Conservation (phyloP, 1,140 invertebrate genomes). For the Zaprionus davidi region DNA sequence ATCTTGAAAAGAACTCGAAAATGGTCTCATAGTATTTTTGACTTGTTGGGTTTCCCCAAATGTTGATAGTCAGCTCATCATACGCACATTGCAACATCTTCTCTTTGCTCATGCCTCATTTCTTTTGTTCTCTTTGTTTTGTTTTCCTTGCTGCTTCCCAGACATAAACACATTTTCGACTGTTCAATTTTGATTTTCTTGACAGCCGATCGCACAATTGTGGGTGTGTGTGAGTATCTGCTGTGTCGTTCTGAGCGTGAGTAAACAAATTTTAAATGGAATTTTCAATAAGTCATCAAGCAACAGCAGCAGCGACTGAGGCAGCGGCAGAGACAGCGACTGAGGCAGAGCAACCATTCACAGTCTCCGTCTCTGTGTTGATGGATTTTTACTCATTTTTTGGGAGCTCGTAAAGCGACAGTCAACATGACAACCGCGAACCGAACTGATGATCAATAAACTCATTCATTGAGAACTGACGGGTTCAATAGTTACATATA, state of each 20-base stretch:
- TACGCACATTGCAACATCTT: conserved; percentile 2
- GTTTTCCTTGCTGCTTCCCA: conserved; percentile 62
- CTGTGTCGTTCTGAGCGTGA: conserved; percentile 63
- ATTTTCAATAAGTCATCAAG: conserved; percentile 83
- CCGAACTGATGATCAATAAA: conserved; percentile 48
- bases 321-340: conserved; percentile 18
- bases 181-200: conserved; percentile 62
- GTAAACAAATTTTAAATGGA: conserved; percentile 84
- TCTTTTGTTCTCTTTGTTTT: conserved; percentile 31
- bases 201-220: conserved; percentile 56
- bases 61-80: too few species aligned
- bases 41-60: too few species aligned
- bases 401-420: conserved; percentile 44
- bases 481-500: conserved; percentile 81
- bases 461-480: conserved; percentile 60
- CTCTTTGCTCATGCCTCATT: conserved; percentile 4
- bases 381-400: conserved; percentile 49
- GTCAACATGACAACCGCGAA: conserved; percentile 38
- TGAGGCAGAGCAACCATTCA: not conserved
- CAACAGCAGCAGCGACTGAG: conserved; percentile 31
- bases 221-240: conserved; percentile 45
- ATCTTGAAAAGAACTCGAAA: too few species aligned
- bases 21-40: too few species aligned
- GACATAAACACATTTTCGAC: conserved; percentile 74
- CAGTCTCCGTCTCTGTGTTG: conserved; percentile 12